These are phyloP conservation scores for Sebastes paucispinis DNA, from an alignment of 2,797 vertebrate genomes.

Conservation along the genomic window DNA sequence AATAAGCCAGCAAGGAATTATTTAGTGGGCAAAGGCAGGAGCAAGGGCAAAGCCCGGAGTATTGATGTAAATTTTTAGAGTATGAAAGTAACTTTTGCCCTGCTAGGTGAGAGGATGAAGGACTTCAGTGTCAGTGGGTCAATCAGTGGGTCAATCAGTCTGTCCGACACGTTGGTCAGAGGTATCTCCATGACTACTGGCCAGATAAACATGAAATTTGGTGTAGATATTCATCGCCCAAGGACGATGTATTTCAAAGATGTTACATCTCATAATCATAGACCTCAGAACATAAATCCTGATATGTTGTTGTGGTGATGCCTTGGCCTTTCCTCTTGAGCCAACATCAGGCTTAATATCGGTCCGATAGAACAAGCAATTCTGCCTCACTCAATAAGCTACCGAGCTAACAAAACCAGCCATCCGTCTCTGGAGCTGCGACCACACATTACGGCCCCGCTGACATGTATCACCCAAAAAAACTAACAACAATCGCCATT, in stretches of 20 bases:
- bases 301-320: too few relatives aligned
- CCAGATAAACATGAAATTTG: neutral
- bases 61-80: conserved; percentile 28
- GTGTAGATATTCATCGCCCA: neutral
- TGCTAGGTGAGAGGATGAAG: neutral
- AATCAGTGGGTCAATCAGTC: neutral
- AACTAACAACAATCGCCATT: too few relatives aligned
- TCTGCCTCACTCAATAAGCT: too few relatives aligned
- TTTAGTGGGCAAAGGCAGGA: conserved; percentile 47
- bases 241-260: neutral
- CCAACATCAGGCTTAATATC: too few relatives aligned
- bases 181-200: neutral
- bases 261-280: neutral
- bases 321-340: too few relatives aligned
- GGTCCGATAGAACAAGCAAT: too few relatives aligned
- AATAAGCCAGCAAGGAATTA: conserved; percentile 59
- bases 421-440: too few relatives aligned
- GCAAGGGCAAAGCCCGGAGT: conserved; percentile 42
- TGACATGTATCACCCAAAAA: too few relatives aligned
- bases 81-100: conserved; percentile 3
- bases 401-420: too few relatives aligned
- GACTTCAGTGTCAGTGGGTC: neutral
- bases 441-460: too few relatives aligned
- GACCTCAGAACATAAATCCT: too few relatives aligned
- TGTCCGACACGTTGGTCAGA: neutral